These are phyloP conservation scores for Drosophila parabipectinata DNA, from an alignment of 1,140 invertebrate species.

Conservation along the genomic window DNA sequence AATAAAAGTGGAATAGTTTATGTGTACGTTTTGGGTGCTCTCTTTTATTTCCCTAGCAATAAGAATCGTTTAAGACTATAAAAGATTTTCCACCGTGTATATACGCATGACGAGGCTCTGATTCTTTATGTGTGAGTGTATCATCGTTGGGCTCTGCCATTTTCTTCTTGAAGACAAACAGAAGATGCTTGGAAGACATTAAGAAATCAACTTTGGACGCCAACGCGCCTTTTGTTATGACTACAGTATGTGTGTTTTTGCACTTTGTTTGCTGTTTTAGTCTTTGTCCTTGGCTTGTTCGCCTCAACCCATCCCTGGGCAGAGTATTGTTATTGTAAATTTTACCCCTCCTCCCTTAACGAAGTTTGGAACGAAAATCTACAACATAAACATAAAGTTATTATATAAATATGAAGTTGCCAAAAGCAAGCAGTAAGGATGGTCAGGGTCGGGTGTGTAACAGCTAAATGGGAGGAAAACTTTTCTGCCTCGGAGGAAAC, in stretches of 20 bases:
- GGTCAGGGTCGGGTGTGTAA: conserved; percentile 3
- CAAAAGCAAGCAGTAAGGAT: conserved; percentile 25
- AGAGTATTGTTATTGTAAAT: conserved; percentile 36
- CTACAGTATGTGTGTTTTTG: conserved; percentile 47
- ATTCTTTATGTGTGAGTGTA: conserved; percentile 30
- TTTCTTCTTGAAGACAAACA: conserved; percentile 73
- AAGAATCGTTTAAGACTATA: no score
- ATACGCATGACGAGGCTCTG: conserved; percentile 20
- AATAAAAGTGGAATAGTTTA: neutral
- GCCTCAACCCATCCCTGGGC: neutral
- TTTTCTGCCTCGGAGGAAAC: conserved; percentile 53
- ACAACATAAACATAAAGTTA: conserved; percentile 81
- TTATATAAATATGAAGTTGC: conserved; percentile 79
- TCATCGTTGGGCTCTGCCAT: conserved; percentile 61
- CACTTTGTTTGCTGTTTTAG: conserved; percentile 56
- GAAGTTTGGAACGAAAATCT: conserved; percentile 53
- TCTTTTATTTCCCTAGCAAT: no score
- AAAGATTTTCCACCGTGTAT: neutral
- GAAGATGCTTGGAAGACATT: conserved; percentile 69
- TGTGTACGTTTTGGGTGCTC: no score
- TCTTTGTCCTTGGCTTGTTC: conserved; percentile 53
- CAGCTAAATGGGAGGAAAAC: conserved; percentile 45
- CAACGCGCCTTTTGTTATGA: conserved; percentile 71
- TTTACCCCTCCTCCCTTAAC: conserved; percentile 11
- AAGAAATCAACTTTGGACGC: conserved; percentile 81